Conservation (phyloP, 2,113 vertebrate species). For the Morphnarchus princeps region DNA sequence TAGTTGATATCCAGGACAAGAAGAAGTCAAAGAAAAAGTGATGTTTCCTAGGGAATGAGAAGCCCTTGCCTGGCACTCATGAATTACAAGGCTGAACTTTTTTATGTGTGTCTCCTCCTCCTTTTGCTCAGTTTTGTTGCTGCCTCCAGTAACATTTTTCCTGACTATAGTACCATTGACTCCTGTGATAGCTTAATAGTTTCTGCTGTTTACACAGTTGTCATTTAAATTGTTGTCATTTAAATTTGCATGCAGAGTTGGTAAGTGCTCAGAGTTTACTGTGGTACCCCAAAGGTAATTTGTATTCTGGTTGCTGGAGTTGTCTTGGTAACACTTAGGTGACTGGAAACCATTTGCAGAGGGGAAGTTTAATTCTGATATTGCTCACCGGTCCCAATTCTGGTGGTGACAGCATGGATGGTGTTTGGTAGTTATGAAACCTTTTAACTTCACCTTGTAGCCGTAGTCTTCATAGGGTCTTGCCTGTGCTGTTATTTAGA, state of each 20-base stretch:
- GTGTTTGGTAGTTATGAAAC: conserved; percentile 66
- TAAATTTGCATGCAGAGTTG: conserved; percentile 73
- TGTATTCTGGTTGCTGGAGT: conserved; percentile 82
- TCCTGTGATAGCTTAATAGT: conserved; percentile 77
- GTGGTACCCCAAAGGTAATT: conserved; percentile 79
- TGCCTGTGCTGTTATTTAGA: background rate
- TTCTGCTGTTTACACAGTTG: conserved; percentile 79
- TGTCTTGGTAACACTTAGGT: conserved; percentile 89
- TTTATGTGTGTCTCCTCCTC: conserved; percentile 64
- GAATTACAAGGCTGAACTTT: conserved; percentile 62
- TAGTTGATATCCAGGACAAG: conserved; percentile 31
- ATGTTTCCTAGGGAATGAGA: conserved; percentile 66
- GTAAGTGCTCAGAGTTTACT: conserved; percentile 55
- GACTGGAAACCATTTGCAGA: conserved; percentile 84
- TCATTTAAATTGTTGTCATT: conserved; percentile 79
- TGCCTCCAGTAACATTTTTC: conserved; percentile 67
- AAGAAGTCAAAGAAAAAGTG: conserved; percentile 33
- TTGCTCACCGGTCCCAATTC: conserved; percentile 68
- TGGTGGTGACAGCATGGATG: conserved; percentile 63
- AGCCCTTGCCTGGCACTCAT: conserved; percentile 20
- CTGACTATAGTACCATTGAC: conserved; percentile 68
- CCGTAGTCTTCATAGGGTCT: background rate
- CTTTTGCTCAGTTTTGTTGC: conserved; percentile 67
- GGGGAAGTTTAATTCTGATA: conserved; percentile 77
- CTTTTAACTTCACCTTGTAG: background rate